Conservation (phyloP, 1,140 invertebrate genomes). For the Halotydeus destructor region DNA sequence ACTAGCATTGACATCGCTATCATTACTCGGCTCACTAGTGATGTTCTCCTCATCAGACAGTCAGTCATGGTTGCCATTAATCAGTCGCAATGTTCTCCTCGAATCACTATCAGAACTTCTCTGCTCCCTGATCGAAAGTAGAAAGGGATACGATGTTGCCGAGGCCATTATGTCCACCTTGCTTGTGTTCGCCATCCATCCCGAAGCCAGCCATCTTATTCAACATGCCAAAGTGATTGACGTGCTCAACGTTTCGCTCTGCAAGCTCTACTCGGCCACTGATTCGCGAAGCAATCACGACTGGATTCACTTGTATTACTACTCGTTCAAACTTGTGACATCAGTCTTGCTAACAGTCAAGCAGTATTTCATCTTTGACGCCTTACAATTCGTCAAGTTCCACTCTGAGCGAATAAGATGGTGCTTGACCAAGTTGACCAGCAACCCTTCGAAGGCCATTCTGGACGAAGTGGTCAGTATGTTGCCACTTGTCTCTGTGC, state of each 20-base stretch:
- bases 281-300: not conserved
- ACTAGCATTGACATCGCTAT: not conserved
- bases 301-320: constrained; percentile 5
- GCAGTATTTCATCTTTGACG: constrained; percentile 12
- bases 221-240: constrained; percentile 2
- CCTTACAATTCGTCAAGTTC: too few relatives aligned
- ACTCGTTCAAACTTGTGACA: constrained; percentile 1
- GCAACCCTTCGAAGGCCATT: too few relatives aligned
- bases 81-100: not conserved
- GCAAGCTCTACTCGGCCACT: not conserved
- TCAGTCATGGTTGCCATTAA: not conserved
- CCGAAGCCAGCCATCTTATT: not conserved
- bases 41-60: not conserved
- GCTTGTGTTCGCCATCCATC: not conserved
- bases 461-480: too few relatives aligned
- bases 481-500: too few relatives aligned
- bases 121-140: constrained; percentile 7
- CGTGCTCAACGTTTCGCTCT: not conserved
- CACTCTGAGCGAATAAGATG: too few relatives aligned
- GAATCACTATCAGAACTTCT: constrained; percentile 6
- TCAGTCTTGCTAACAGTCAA: constrained; percentile 3
- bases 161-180: constrained; percentile 4
- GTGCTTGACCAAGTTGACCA: too few relatives aligned
- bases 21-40: not conserved
- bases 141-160: not conserved